These are phyloP conservation scores for Pogonocherus hispidulus DNA, from an alignment of 2,888 invertebrate genomes.

Conservation along the genomic window DNA sequence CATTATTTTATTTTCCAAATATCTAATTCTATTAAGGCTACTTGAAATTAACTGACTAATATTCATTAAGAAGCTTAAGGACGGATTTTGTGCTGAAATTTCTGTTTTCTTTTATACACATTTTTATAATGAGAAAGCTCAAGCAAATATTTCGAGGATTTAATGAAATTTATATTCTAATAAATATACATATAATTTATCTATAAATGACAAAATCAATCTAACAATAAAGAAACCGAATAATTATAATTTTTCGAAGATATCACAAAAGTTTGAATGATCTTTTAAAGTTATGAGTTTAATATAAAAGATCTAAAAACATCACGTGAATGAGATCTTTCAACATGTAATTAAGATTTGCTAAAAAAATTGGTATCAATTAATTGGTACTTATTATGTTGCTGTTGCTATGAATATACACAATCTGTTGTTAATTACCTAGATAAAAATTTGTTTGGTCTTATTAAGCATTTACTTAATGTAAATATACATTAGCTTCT, in stretches of 20 bases:
- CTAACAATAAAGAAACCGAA: background rate
- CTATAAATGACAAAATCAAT: too few species aligned
- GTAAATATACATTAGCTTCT: constrained; percentile 2
- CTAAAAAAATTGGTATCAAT: background rate
- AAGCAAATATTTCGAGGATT: constrained; percentile 14
- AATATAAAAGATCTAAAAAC: background rate
- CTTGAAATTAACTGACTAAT: background rate
- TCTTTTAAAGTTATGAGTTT: background rate
- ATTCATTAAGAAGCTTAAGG: constrained; percentile 41
- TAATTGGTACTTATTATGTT: background rate
- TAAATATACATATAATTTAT: background rate
- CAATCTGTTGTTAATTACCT: background rate
- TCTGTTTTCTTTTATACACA: constrained; percentile 28
- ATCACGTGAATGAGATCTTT: too few species aligned
- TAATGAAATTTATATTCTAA: background rate
- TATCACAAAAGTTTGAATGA: background rate
- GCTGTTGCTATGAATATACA: constrained; percentile 17
- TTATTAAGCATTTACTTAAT: constrained; percentile 13
- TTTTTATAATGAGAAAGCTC: constrained; percentile 24
- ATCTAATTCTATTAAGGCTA: too few species aligned
- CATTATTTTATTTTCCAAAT: too few species aligned
- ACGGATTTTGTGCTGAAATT: constrained; percentile 49
- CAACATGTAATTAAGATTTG: background rate
- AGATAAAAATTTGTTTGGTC: constrained; percentile 1
- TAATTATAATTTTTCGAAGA: background rate